These are phyloP conservation scores for Rhodophaea formosa DNA, from an alignment of 2,888 invertebrate genomes.

Conservation along the genomic window DNA sequence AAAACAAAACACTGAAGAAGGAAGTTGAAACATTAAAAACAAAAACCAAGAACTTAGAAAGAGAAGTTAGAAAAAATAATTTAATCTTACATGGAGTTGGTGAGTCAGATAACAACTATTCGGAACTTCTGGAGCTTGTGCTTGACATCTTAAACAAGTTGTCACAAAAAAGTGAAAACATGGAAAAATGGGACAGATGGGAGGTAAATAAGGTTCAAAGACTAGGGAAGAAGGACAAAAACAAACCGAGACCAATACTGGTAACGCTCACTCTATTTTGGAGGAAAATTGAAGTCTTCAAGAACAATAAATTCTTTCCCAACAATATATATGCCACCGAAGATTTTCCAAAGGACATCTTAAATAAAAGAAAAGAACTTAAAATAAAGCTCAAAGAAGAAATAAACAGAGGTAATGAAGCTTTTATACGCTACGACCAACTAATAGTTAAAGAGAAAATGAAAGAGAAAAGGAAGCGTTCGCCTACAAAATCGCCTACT, in stretches of 20 bases:
- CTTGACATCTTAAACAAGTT: neutral
- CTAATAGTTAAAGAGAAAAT: conserved; percentile 6
- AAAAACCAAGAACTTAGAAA: conserved; percentile 3
- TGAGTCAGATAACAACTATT: conserved; percentile 9
- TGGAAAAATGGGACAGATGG: conserved; percentile 16
- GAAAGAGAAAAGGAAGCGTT: neutral
- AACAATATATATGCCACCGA: conserved; percentile 14
- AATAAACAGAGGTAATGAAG: conserved; percentile 17
- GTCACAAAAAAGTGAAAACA: neutral
- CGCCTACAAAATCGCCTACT: neutral
- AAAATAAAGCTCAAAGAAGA: conserved; percentile 17
- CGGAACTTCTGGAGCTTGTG: neutral
- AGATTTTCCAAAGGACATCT: conserved; percentile 22
- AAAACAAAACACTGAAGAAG: conserved; percentile 8
- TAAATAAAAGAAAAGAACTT: conserved; percentile 18
- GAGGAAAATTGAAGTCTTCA: conserved; percentile 19
- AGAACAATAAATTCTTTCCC: conserved; percentile 20
- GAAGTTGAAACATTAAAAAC: neutral
- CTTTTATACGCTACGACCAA: conserved; percentile 15
- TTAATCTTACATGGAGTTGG: conserved; percentile 19
- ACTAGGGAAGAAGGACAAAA: conserved; percentile 1
- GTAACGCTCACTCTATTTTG: conserved; percentile 17
- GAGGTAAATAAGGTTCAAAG: conserved; percentile 9
- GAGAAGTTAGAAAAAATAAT: conserved; percentile 18
- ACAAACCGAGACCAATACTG: conserved; percentile 17